phyloP scores from a whole-genome alignment of 2,797 vertebrate genomes.

The Eptatretus atami region DNA sequence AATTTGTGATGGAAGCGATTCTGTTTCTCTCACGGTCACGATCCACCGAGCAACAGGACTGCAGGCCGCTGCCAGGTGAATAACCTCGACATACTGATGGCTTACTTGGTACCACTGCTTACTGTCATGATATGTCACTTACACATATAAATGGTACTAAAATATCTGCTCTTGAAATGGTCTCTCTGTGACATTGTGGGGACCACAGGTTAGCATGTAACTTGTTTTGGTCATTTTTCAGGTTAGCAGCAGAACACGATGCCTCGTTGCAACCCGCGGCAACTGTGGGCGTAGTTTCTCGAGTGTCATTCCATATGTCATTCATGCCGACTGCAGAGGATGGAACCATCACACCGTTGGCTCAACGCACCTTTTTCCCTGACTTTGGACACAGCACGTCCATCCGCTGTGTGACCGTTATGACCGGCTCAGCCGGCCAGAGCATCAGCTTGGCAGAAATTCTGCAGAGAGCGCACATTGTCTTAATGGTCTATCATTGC shows the following conservation, averaged over 20 bases:
- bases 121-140: neutral
- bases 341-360: conserved; percentile 18
- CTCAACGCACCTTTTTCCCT: conserved; percentile 39
- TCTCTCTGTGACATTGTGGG: neutral
- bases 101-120: conserved; percentile 1
- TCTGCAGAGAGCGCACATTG: conserved; percentile 23
- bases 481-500: conserved; percentile 46
- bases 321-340: conserved; percentile 30
- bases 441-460: conserved; percentile 44
- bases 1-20: no score
- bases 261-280: conserved; percentile 22
- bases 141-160: no score
- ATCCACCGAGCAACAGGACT: conserved; percentile 53
- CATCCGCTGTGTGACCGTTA: conserved; percentile 29
- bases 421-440: conserved; percentile 30
- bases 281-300: conserved; percentile 35
- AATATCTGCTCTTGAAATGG: neutral
- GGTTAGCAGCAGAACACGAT: conserved; percentile 24
- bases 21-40: conserved; percentile 29
- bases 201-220: neutral
- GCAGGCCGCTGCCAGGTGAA: conserved; percentile 58
- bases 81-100: neutral
- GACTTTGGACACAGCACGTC: conserved; percentile 37
- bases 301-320: conserved; percentile 28
- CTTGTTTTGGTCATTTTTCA: conserved; percentile 11